A percentile compares a stretch with the other conserved stretches of the same genome.
Conservation (phyloP, 2,888 invertebrate genomes). For the Uloborus plumipes region DNA sequence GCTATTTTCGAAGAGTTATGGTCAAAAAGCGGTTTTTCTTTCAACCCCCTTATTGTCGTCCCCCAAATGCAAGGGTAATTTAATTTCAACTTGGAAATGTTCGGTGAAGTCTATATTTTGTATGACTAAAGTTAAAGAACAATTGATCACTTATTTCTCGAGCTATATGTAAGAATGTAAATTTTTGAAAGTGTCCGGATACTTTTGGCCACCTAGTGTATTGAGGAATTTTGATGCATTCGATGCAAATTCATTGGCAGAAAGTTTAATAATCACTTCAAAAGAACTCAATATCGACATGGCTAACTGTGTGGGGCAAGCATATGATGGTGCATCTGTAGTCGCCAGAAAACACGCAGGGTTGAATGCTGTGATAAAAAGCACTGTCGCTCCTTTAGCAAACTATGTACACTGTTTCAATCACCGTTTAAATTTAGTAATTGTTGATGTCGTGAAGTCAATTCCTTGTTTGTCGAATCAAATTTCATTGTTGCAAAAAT, state of each 20-base stretch:
- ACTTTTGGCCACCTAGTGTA: too few relatives aligned
- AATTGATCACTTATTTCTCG: too few relatives aligned
- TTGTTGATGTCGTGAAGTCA: conserved; percentile 13
- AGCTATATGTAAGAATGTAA: too few relatives aligned
- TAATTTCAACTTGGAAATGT: too few relatives aligned
- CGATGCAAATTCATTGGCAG: background rate
- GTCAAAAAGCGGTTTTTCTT: too few relatives aligned
- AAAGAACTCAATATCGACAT: background rate
- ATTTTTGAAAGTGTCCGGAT: too few relatives aligned
- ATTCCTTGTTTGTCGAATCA: background rate
- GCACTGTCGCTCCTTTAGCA: conserved; percentile 1
- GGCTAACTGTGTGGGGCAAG: conserved; percentile 15
- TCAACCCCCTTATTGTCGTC: too few relatives aligned
- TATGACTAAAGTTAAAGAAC: too few relatives aligned
- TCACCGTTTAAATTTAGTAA: conserved; percentile 24
- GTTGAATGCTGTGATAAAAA: conserved; percentile 6
- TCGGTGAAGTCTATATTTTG: too few relatives aligned
- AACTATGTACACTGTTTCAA: conserved; percentile 20
- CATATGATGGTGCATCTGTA: conserved; percentile 18
- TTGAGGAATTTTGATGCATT: conserved; percentile 3
- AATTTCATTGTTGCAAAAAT: conserved; percentile 12
- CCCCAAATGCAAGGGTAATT: too few relatives aligned
- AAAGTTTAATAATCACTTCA: background rate
- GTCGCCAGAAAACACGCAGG: conserved; percentile 14
- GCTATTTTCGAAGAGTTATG: too few relatives aligned